Evolutionary conservation across 2,888 invertebrate genomes (phyloP), one percentile per base, ranked within the genome.

Genomic region (Torymus tubicola): DNA sequence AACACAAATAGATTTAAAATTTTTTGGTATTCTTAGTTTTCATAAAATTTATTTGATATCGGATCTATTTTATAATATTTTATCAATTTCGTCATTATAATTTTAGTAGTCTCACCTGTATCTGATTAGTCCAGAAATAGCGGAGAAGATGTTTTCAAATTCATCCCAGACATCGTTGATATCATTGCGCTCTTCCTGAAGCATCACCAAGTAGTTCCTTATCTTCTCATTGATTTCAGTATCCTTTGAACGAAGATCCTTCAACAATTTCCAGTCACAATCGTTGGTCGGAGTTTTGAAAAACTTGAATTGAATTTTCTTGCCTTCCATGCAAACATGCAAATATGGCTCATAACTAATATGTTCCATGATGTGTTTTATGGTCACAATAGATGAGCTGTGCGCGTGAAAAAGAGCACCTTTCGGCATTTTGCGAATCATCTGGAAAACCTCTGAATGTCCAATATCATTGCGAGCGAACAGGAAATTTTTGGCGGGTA

Each of bases 391-490:
- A 0, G 94, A 94, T 79, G 94, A 93, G 83, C 95, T 93, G 86
- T 96, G 96, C 0, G 93, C 92, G 87, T 96, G 96, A 13, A 96
- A 64, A 11, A 94, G 93, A 0, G 93, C 94, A 3, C 95, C 96
- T 86, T 96, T 96, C 0, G 96, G 96, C 92, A 96, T 93, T 55
- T 90, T 90, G 81, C 92, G 91, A 13, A 96, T 93, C 11, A 96
- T 92, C 83, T 93, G 89, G 86, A 94, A 96, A 0, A 96, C 93
- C 81, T 93, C 91, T 0, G 95, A 95, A 0, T 91, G 84, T 13
- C 92, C 91, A 67, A 96, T 94, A 14, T 91, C 88, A 1, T 92
- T 86, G 85, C 93, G 93, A 2, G 94, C 93, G 0, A 91, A 88
- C 86, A 96, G 93, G 85, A 95, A 95, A 87, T 95, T 95, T 24